phyloP scores from a whole-genome alignment of 2,113 vertebrate species.

The Athene noctua region DNA sequence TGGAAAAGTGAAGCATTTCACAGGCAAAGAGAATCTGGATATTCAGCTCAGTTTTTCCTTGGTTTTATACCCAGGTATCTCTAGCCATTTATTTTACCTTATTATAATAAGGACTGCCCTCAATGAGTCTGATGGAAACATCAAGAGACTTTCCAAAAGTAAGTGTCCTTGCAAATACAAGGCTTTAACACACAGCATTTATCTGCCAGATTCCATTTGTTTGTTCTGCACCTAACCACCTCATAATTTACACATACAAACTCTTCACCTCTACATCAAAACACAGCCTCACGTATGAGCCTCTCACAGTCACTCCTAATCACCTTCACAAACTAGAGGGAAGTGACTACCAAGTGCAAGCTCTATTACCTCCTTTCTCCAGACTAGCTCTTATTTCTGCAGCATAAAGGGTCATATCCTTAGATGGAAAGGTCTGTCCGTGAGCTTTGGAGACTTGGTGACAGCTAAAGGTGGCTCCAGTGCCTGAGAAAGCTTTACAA shows the following conservation, averaged over 20 bases:
- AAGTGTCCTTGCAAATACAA: accelerated
- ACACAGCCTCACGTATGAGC: no score
- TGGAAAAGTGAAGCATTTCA: not conserved
- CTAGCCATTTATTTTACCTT: not conserved
- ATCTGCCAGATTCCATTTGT: not conserved
- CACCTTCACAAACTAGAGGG: not conserved
- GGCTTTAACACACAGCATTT: not conserved
- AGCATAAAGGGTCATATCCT: not conserved
- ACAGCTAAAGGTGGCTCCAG: not conserved
- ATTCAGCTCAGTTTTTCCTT: not conserved
- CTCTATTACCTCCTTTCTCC: not conserved
- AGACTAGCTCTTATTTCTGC: not conserved
- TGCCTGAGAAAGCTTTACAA: not conserved
- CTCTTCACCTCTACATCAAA: not conserved
- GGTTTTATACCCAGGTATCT: not conserved
- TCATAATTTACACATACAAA: not conserved
- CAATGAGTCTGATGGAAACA: accelerated
- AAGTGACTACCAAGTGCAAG: not conserved
- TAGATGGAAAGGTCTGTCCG: not conserved
- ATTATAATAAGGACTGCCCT: not conserved
- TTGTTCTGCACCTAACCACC: not conserved
- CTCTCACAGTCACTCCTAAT: not conserved
- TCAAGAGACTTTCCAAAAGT: not conserved
- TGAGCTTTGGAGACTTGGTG: not conserved
- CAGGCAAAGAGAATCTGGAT: not conserved